A percentile compares a stretch with the other conserved stretches of the same genome.
phyloP scores from a whole-genome alignment of 64 coral and sea anemone genomes.

The Orbicella faveolata region DNA sequence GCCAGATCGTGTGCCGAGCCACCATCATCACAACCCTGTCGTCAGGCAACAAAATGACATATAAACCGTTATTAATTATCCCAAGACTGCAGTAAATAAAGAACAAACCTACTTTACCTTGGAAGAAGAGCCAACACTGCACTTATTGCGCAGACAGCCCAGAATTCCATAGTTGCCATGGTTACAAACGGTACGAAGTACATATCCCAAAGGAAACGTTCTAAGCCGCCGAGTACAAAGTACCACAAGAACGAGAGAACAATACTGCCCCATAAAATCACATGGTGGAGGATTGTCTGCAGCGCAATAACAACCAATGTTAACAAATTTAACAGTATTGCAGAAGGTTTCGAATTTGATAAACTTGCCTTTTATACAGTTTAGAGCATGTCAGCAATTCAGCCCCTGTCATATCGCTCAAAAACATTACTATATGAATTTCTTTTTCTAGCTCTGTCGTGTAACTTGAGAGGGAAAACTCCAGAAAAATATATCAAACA shows the following conservation, averaged over 20 bases:
- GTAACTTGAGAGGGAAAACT: no score
- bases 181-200: constrained; percentile 74
- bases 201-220: constrained; percentile 57
- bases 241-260: constrained; percentile 70
- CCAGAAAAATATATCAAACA: no score
- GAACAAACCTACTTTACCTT: constrained; percentile 43
- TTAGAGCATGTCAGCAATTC: no score
- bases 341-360: no score
- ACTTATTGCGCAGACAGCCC: constrained; percentile 75
- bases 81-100: background rate
- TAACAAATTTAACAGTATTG: no score
- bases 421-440: no score
- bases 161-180: constrained; percentile 83
- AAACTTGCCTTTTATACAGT: no score
- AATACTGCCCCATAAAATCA: constrained; percentile 82
- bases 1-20: constrained; percentile 18
- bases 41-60: background rate
- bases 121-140: constrained; percentile 72
- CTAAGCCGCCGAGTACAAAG: constrained; percentile 30
- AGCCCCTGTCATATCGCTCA: no score
- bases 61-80: background rate
- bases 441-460: no score
- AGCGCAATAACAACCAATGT: background rate
- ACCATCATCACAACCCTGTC: constrained; percentile 23
- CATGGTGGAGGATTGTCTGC: constrained; percentile 78